phyloP scores from a whole-genome alignment of 2,797 vertebrate species.

The Cossypha polioptera region DNA sequence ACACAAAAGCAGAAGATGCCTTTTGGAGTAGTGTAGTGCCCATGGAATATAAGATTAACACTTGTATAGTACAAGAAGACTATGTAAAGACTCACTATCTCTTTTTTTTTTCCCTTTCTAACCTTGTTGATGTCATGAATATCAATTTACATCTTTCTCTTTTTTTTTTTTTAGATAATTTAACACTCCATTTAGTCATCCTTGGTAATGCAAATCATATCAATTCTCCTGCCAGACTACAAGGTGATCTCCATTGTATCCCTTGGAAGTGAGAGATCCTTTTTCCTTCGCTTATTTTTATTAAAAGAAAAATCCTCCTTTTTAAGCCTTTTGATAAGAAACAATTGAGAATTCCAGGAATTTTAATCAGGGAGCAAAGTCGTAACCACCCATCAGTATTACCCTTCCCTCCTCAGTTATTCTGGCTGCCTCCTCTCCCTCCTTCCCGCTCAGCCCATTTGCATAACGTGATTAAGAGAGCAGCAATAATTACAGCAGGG shows the following conservation, averaged over 20 bases:
- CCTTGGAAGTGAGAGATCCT: constrained; percentile 38
- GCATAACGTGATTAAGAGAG: constrained; percentile 27
- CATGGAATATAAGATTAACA: constrained; percentile 11
- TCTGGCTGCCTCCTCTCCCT: neutral
- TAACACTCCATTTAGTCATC: constrained; percentile 68
- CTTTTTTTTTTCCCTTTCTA: neutral
- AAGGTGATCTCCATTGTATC: constrained; percentile 64
- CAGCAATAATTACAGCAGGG: constrained; percentile 1
- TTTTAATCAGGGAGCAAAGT: neutral
- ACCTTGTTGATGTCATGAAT: constrained; percentile 50
- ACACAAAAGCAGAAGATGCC: constrained; percentile 23
- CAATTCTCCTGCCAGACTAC: constrained; percentile 43
- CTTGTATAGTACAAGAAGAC: constrained; percentile 10
- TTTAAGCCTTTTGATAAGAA: constrained; percentile 30
- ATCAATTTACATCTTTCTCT: constrained; percentile 22
- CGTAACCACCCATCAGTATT: neutral
- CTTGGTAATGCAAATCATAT: constrained; percentile 59
- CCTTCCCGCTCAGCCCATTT: neutral
- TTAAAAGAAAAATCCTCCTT: constrained; percentile 25
- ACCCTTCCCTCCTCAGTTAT: neutral
- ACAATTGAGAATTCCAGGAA: constrained; percentile 32
- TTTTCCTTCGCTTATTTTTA: constrained; percentile 56
- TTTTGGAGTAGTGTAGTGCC: constrained; percentile 21
- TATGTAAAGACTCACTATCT: neutral
- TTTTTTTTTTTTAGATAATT: constrained; percentile 60